Evolutionary conservation across 2,888 invertebrate genomes (phyloP), one percentile per base, ranked within the genome.

Genomic region (Cremastinae sp.): DNA sequence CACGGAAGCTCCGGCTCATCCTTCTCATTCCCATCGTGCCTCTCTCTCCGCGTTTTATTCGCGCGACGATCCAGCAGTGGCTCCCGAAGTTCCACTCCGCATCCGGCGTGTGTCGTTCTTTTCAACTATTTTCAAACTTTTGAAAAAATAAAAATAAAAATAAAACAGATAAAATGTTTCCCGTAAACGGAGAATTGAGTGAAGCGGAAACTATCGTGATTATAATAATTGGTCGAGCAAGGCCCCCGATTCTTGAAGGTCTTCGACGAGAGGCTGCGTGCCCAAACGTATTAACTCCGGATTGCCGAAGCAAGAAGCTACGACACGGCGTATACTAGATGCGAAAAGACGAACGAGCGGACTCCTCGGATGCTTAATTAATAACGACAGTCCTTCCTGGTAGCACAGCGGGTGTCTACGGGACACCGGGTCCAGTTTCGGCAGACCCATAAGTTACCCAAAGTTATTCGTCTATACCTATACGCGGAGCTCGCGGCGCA

Each of bases 301-400:
- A 64, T 34, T 61, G 56, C 71, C 53, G 14, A 47, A 47, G 70
- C 54, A 62, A 65, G 65, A 69, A 69, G 47, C 74, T 47, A 9
- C n/a, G n/a, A 47, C 28, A 5, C 5, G 28, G 5, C 28, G 28
- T 28, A 28, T 2, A 28, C 5, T n/a, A n/a, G n/a, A 28, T 28
- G 5, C 28, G 2, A 5, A 28, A 5, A 28, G 28, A 28, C 5
- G 2, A 3, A 28, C 28, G 28, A 28, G 2, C 28, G 28, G 5
- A 5, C 5, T 28, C 2, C 28, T 28, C 71, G 73, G n/a, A 72
- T 79, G 66, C 76, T 82, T 84, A 84, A 85, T 85, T 84, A 85
- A 84, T 80, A 84, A 82, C 80, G 80, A 83, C 80, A 81, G 81
- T 83, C 82, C 81, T 82, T 85, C 82, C 80, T 80, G 80, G 83